A percentile compares a stretch with the other conserved stretches of the same genome.
These are phyloP conservation scores for Cheilosia urbana DNA, from an alignment of 2,888 invertebrate genomes.

Conservation along the genomic window DNA sequence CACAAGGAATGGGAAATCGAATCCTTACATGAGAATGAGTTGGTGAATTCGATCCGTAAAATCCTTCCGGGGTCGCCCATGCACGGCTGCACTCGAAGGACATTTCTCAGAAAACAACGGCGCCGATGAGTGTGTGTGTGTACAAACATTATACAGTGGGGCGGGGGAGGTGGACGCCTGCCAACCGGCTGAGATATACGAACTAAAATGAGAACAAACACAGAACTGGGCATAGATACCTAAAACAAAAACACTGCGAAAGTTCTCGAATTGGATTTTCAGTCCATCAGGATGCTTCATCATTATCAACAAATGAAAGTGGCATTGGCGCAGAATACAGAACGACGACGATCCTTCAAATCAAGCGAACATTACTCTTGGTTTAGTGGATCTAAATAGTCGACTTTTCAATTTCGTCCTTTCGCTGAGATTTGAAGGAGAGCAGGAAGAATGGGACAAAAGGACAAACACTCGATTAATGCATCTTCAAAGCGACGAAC, in stretches of 20 bases:
- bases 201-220: conserved; percentile 26
- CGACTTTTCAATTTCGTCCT: conserved; percentile 40
- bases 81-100: conserved; percentile 19
- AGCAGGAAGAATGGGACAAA: background rate
- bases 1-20: conserved; percentile 16
- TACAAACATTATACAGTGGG: too few relatives aligned
- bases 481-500: conserved; percentile 37
- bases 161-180: too few relatives aligned
- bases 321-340: background rate
- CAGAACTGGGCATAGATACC: conserved; percentile 23
- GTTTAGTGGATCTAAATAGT: conserved; percentile 37
- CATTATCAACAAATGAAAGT: conserved; percentile 34
- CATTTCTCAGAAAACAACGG: conserved; percentile 35
- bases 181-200: background rate
- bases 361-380: conserved; percentile 50
- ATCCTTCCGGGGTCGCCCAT: conserved; percentile 9
- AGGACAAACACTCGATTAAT: conserved; percentile 39
- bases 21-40: conserved; percentile 11
- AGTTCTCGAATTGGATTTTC: conserved; percentile 45
- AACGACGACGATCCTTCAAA: conserved; percentile 19
- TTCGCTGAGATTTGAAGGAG: background rate
- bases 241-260: conserved; percentile 44
- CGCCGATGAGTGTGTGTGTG: conserved; percentile 11
- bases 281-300: conserved; percentile 21
- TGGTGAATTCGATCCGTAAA: conserved; percentile 26